Evolutionary conservation across 2,888 invertebrate species (phyloP), one percentile per base, ranked within the genome.

Genomic region (Lasius fuliginosus): DNA sequence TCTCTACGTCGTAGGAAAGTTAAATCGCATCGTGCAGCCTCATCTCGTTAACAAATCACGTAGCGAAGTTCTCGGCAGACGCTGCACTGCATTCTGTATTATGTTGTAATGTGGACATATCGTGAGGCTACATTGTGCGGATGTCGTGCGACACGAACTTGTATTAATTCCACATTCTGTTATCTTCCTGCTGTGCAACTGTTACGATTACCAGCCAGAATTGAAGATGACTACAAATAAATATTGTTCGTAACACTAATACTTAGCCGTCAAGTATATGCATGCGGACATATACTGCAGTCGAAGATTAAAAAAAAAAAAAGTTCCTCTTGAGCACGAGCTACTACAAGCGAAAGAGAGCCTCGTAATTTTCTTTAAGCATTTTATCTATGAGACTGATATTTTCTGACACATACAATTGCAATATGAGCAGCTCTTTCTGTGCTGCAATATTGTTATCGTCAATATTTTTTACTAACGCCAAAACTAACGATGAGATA

Each of bases 1-100:
- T 60, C n/a, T 58, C 53, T n/a, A 4, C 76, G 30, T 82, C 68
- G 56, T 46, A 83, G 40, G 46, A 82, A 81, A 84, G 81, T 84
- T 82, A 76, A 82, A 81, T 85, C 71, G 77, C 56, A n/a, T 74
- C 49, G 62, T 46, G 15, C 46, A 27, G 58, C 67, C 64, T 86
- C 82, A 85, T 86, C 83, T 71, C 71, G 85, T 88, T 89, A 86
- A 86, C 86, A 73, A 87, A 88, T 90, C 88, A 85, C 90, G 87
- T 85, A 85, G 84, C 76, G 23, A 90, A 85, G 67, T 90, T 89
- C 81, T 77, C 74, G 58, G 81, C 42, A 68, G 81, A 74, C 36
- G 77, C 69, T 58, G 58, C 40, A 62, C 62, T 30, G 82, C 36
- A 81, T 76, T 76, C 79, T 60, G 18, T 56, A 42, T 81, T 65